Conservation (phyloP, 2,888 invertebrate species). For the Saturnia pavonia region DNA sequence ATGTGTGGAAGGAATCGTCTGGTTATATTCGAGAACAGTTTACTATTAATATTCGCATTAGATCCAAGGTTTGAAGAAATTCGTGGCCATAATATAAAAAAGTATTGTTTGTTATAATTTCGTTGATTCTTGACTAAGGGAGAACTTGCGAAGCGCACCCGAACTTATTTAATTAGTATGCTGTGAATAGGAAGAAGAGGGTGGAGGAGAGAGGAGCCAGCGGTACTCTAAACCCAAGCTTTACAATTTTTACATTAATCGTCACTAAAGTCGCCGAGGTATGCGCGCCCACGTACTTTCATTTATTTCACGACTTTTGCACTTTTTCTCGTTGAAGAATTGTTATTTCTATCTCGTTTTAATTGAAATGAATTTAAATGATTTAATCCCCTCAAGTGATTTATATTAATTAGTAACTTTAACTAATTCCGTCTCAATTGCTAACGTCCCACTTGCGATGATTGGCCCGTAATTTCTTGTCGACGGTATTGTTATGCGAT, state of each 20-base stretch:
- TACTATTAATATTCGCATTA: neutral
- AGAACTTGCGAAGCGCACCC: constrained; percentile 16
- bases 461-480: neutral
- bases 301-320: constrained; percentile 1
- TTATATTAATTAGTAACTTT: neutral
- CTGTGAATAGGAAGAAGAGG: constrained; percentile 42
- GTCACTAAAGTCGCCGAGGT: constrained; percentile 41
- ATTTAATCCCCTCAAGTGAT: neutral
- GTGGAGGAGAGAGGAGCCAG: constrained; percentile 23
- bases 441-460: neutral
- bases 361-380: neutral
- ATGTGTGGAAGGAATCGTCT: neutral
- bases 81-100: neutral
- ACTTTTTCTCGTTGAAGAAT: neutral
- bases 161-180: constrained; percentile 59
- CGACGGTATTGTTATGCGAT: neutral
- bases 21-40: neutral
- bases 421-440: no score
- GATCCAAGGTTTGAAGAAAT: neutral
- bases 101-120: neutral
- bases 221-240: constrained; percentile 48
- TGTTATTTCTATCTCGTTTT: neutral
- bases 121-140: neutral
- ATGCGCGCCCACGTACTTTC: constrained; percentile 39
- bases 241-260: constrained; percentile 51